Base-by-base conservation (phyloP, 2,113 vertebrate species). In the Sapayoa aenigma region DNA sequence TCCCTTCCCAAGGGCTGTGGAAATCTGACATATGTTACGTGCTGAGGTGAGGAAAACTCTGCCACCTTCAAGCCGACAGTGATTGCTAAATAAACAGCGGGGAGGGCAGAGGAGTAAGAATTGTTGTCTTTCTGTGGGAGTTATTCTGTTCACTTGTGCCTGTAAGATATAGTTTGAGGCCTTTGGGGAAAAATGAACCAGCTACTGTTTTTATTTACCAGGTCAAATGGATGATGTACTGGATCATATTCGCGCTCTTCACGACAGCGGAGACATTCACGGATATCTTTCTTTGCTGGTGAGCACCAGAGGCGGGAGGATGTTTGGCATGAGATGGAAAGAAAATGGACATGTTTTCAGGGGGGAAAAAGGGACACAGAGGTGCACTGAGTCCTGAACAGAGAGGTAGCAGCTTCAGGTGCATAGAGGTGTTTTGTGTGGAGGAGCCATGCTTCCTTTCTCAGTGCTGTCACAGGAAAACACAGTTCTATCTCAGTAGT, bases 181-280 rank as follows among this genome's bases (percentile, higher is more conserved):
- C 56, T 49, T 9, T 65, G 46, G 13, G 14, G 55, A 16, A 53
- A 68, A 82, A 55, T 47, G 27, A 60, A 11, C 59, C 1, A 2
- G 33, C 21, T 44, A 1, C 53, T 94, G 41, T 55, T 91, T 94
- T 96, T 91, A 95, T 62, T 87, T 81, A 6, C 82, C 96, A 99
- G 99, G 99, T 99, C 77, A 99, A 99, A 98, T 99, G 99, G 99
- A 99, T 99, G 99, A 99, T 99, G 99, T 99, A 99, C 96, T 99
- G 99, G 99, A 99, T 99, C 93, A 99, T 99, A 99, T 99, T 99
- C 94, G 99, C 99, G 3, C 98, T 99, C 55, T 99, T 99, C 96
- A 99, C 98, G 3, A 98, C 99, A 85, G 98, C 98, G 97, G 99
- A 99, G 98, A 99, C 98, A 0, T 99, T 99, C 97, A 99, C 99